Conservation (phyloP, 1,140 invertebrate species). For the Sarcophaga bullata region DNA sequence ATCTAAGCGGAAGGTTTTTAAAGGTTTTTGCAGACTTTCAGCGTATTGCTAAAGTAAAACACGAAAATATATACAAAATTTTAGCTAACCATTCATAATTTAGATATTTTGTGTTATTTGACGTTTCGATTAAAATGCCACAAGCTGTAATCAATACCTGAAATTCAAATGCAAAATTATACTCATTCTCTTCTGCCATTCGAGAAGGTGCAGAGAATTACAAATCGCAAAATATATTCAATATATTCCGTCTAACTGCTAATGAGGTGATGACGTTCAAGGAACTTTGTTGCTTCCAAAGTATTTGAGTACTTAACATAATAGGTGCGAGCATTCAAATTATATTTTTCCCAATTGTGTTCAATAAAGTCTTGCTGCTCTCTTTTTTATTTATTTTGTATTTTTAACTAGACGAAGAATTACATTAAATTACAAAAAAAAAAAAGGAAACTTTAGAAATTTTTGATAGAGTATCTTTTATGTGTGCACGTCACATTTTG, state of each 20-base stretch:
- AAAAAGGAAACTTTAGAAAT: neutral
- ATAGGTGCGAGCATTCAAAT: neutral
- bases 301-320: slow-evolving; percentile 32
- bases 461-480: neutral
- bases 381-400: neutral
- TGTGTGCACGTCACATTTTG: neutral
- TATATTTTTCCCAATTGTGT: neutral
- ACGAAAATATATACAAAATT: slow-evolving; percentile 38
- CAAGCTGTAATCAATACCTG: slow-evolving; percentile 65
- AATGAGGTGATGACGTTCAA: neutral
- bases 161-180: slow-evolving; percentile 72
- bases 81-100: no score
- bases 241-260: slow-evolving; percentile 10
- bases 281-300: slow-evolving; percentile 25
- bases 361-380: neutral
- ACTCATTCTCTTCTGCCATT: slow-evolving; percentile 60
- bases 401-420: neutral
- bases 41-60: slow-evolving; percentile 61
- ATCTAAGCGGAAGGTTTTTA: slow-evolving; percentile 65
- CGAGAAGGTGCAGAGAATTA: neutral
- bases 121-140: no score
- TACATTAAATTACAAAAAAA: neutral
- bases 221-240: neutral
- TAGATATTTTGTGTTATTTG: no score
- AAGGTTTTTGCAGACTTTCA: slow-evolving; percentile 65